These are phyloP conservation scores for Takifugu bimaculatus DNA, from an alignment of 2,113 vertebrate species.

Conservation along the genomic window DNA sequence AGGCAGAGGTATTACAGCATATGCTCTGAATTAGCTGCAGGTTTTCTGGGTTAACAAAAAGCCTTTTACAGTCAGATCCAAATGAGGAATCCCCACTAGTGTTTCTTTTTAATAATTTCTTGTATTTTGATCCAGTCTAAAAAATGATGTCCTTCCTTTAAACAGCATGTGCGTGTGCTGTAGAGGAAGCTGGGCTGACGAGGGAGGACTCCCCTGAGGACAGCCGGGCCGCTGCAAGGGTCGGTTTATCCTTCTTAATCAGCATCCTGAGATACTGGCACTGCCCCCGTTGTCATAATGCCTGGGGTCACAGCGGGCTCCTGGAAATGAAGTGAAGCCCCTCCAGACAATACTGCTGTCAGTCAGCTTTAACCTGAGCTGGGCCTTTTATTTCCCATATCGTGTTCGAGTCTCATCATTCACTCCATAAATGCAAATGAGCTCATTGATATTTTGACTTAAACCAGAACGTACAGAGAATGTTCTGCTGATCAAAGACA, in stretches of 20 bases:
- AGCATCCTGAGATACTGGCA: constrained; percentile 70
- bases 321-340: constrained; percentile 66
- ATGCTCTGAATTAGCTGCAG: constrained; percentile 42
- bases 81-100: neutral
- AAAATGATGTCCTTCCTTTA: neutral
- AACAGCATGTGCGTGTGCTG: constrained; percentile 4
- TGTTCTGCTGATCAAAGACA: constrained; percentile 42
- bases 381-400: constrained; percentile 64
- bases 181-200: constrained; percentile 32
- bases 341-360: constrained; percentile 67
- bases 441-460: constrained; percentile 66
- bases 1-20: constrained; percentile 50
- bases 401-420: constrained; percentile 71
- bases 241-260: constrained; percentile 76
- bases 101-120: neutral
- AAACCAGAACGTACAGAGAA: constrained; percentile 27
- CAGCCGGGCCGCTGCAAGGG: constrained; percentile 52
- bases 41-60: constrained; percentile 14
- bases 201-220: constrained; percentile 54
- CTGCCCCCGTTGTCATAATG: constrained; percentile 68
- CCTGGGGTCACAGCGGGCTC: constrained; percentile 59
- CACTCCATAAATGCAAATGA: constrained; percentile 72
- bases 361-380: constrained; percentile 74
- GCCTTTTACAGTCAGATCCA: neutral
- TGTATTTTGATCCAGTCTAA: neutral